phyloP scores from a whole-genome alignment of 2,113 vertebrate genomes.

The Salvelinus alpinus region DNA sequence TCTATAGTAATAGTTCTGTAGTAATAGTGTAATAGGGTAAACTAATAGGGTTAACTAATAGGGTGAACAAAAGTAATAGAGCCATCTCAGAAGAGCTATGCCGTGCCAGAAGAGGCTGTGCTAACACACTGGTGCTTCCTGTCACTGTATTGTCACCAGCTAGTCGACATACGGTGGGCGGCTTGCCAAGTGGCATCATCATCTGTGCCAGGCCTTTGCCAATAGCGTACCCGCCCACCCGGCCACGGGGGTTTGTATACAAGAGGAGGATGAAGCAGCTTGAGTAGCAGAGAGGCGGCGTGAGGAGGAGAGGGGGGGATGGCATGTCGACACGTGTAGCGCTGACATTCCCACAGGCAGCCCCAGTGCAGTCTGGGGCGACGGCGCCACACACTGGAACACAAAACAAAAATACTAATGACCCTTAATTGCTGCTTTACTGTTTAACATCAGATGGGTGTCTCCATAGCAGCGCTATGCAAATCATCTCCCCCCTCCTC shows the following conservation, averaged over 20 bases:
- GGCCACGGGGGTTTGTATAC: constrained; percentile 67
- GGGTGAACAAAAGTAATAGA: no score
- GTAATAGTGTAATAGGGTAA: no score
- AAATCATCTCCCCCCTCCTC: constrained; percentile 68
- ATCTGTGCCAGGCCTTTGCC: constrained; percentile 64
- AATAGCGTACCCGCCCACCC: constrained; percentile 23
- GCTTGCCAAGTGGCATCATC: constrained; percentile 62
- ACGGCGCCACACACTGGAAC: constrained; percentile 44
- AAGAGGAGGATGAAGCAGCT: constrained; percentile 47
- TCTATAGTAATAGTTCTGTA: no score
- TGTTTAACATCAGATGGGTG: constrained; percentile 77
- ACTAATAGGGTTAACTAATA: no score
- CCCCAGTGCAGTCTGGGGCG: constrained; percentile 44
- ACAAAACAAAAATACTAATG: constrained; percentile 78
- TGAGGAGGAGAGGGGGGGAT: constrained; percentile 41
- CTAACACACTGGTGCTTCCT: neutral
- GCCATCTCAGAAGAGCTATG: no score
- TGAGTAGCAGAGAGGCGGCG: constrained; percentile 52
- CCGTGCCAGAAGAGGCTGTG: no score
- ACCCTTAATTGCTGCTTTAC: constrained; percentile 77
- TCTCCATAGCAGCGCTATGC: constrained; percentile 74
- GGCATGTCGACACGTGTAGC: constrained; percentile 49
- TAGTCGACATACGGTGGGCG: constrained; percentile 30
- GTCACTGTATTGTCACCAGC: constrained; percentile 40
- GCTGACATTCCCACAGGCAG: constrained; percentile 68